Evolutionary conservation across 64 coral and sea anemone genomes (phyloP), one percentile per base, ranked within the genome.

Genomic region (Trachythela sp.): DNA sequence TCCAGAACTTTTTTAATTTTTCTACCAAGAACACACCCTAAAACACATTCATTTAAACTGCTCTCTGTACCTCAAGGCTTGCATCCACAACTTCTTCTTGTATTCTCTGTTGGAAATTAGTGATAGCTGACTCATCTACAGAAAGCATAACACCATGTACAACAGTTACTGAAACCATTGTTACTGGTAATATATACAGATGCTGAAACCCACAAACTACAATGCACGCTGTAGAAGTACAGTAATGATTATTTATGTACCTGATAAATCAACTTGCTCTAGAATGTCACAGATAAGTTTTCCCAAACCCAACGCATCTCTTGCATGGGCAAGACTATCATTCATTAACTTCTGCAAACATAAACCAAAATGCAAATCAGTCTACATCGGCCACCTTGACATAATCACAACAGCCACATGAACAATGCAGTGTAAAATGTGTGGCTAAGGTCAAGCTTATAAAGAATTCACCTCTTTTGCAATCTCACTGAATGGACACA

Each of bases 401-500:
- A 45, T 45, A 11, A 6, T 45, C 11, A 45, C 42, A 6, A 45
- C 11, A 45, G 42, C 11, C 42, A 45, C 11, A 11, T 45, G 13
- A n/a, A 3, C 7, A 58, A 20, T 49, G 48, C 7, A 49, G 48
- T 8, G 15, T 49, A 49, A 8, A 49, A 58, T 2, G 15, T 58
- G 54, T 2, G 15, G 54, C 24, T 20, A 15, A 58, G 20, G 8
- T 1, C 5, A 64, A 1, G 15, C 8, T 17, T 18, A 37, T 13
- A 0, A 10, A 20, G 9, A 80, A 29, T 30, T 5, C 15, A 43
- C 96, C 93, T 99, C 68, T 51, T 94, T 77, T 2, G 88, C 94
- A 8, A 95, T 51, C 42, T 93, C 91, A 56, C 85, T 77, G 56
- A 88, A 89, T 86, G 92, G 92, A 75, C 91, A 99, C 41, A 94